Percentiles rank a stretch among this genome's conserved stretches.
Conservation (phyloP, 2,888 invertebrate species). For the Netelia inedita region DNA sequence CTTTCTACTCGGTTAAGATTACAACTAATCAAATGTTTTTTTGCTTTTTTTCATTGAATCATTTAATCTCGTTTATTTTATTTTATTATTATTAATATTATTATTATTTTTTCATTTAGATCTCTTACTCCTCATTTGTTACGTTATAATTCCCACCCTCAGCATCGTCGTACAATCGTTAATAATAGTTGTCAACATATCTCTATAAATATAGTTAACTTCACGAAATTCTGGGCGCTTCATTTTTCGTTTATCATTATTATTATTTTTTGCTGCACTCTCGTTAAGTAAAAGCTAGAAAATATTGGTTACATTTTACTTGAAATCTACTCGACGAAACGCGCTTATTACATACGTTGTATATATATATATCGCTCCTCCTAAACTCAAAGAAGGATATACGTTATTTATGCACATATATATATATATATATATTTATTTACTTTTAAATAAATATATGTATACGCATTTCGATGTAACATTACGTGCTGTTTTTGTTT, state of each 20-base stretch:
- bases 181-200: slow-evolving; percentile 79
- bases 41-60: slow-evolving; percentile 28
- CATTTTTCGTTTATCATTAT: slow-evolving; percentile 50
- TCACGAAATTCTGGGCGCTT: slow-evolving; percentile 59
- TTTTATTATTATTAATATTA: too few species aligned
- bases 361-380: slow-evolving; percentile 27
- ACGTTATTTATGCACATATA: slow-evolving; percentile 7
- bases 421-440: slow-evolving; percentile 11
- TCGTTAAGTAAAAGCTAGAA: slow-evolving; percentile 82
- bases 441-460: background rate
- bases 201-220: slow-evolving; percentile 84
- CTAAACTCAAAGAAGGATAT: slow-evolving; percentile 51
- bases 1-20: slow-evolving; percentile 73
- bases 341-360: slow-evolving; percentile 35
- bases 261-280: slow-evolving; percentile 65
- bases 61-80: too few species aligned
- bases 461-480: slow-evolving; percentile 54
- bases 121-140: slow-evolving; percentile 33
- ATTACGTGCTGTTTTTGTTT: slow-evolving; percentile 2
- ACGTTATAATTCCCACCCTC: slow-evolving; percentile 42
- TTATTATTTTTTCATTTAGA: slow-evolving; percentile 15
- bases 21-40: slow-evolving; percentile 60
- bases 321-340: slow-evolving; percentile 64
- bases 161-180: slow-evolving; percentile 72
- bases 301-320: slow-evolving; percentile 79